Evolutionary conservation across 23 tunicate genomes (phyloP).

Genomic region (Botrylloides violaceus): DNA sequence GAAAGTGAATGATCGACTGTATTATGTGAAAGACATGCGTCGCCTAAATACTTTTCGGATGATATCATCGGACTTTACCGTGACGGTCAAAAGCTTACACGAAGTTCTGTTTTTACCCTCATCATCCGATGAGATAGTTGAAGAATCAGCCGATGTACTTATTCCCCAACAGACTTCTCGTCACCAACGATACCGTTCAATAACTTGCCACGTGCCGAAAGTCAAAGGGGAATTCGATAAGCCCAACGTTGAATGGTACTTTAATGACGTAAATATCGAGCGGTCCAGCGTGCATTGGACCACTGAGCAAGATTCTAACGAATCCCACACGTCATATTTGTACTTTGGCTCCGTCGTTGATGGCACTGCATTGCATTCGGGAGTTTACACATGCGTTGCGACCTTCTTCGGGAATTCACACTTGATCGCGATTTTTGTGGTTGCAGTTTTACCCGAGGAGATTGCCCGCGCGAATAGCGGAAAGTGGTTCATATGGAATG

Average conservation of each 20-base stretch:
- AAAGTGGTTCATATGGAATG: not conserved
- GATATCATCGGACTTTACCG: not conserved
- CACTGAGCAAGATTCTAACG: not conserved
- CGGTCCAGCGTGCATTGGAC: conserved; percentile 1
- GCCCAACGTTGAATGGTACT: not conserved
- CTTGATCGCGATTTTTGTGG: not conserved
- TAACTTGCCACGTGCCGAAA: not conserved
- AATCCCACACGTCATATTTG: not conserved
- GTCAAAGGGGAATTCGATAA: not conserved
- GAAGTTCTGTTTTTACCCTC: not conserved
- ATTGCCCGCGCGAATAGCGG: not conserved
- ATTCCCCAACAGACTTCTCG: not conserved
- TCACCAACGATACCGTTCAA: not conserved
- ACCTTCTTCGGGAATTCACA: not conserved
- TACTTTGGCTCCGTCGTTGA: conserved; percentile 3
- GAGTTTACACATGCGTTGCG: not conserved
- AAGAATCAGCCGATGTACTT: not conserved
- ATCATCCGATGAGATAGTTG: not conserved
- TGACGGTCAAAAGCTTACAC: not conserved
- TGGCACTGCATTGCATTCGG: not conserved
- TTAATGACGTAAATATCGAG: not conserved
- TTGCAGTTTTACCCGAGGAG: conserved; percentile 8
- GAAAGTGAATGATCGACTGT: not conserved
- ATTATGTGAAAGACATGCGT: not conserved
- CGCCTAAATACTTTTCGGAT: not conserved